Evolutionary conservation across 2,888 invertebrate genomes (phyloP).

Genomic region (Ecliptopera silaceata): DNA sequence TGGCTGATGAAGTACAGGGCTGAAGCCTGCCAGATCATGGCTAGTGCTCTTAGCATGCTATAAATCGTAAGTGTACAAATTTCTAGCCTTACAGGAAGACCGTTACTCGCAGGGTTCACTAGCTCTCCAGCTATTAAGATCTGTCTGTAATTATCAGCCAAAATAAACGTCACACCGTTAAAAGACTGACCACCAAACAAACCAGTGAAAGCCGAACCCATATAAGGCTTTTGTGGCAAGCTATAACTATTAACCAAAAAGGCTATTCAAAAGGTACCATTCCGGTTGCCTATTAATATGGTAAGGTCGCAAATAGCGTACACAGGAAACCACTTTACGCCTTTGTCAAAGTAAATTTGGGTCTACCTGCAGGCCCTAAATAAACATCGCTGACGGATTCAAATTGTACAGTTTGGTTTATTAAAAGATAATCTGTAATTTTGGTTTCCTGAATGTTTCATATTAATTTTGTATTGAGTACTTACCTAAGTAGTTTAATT

Average conservation of each 20-base stretch:
- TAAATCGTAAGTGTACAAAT: too few relatives aligned
- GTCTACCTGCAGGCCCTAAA: conserved; percentile 16
- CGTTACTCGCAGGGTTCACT: too few relatives aligned
- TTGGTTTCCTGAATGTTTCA: too few relatives aligned
- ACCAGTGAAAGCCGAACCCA: not conserved
- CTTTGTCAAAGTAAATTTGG: conserved; percentile 37
- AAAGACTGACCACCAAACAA: not conserved
- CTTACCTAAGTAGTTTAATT: too few relatives aligned
- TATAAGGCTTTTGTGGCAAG: conserved; percentile 9
- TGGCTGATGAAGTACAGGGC: too few relatives aligned
- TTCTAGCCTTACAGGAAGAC: too few relatives aligned
- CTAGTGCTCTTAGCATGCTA: too few relatives aligned
- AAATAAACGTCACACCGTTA: not conserved
- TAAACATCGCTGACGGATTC: conserved; percentile 9
- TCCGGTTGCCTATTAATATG: conserved; percentile 42
- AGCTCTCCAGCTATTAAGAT: too few relatives aligned
- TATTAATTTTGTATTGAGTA: too few relatives aligned
- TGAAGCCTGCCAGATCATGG: too few relatives aligned
- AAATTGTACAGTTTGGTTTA: not conserved
- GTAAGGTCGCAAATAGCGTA: conserved; percentile 38
- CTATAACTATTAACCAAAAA: conserved; percentile 33
- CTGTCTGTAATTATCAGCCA: not conserved
- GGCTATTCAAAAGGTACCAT: conserved; percentile 36
- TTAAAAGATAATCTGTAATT: too few relatives aligned
- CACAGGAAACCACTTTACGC: conserved; percentile 39